Evolutionary conservation across 1,140 invertebrate species (phyloP).

Genomic region (Brevipalpus yothersi): DNA sequence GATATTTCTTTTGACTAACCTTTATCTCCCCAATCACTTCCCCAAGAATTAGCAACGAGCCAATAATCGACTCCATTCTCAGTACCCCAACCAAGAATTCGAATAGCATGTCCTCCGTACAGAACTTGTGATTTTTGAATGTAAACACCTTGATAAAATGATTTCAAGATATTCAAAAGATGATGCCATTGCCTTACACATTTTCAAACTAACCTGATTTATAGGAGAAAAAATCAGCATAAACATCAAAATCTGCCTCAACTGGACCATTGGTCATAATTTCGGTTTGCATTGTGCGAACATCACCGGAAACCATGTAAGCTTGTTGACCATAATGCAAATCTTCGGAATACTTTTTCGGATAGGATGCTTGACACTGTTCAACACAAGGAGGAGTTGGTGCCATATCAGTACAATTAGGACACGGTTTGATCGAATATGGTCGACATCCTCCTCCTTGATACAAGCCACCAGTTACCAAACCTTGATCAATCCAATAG

Average conservation of each 20-base stretch:
- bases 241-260: conserved; percentile 27
- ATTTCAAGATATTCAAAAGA: neutral
- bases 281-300: conserved; percentile 27
- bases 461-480: conserved; percentile 61
- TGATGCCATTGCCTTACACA: too few species aligned
- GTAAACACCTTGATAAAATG: conserved; percentile 32
- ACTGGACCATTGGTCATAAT: conserved; percentile 27
- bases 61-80: conserved; percentile 54
- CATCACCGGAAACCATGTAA: conserved; percentile 25
- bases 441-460: conserved; percentile 44
- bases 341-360: conserved; percentile 37
- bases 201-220: conserved; percentile 27
- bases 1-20: neutral
- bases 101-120: conserved; percentile 68
- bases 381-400: conserved; percentile 37
- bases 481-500: conserved; percentile 47
- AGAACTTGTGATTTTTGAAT: conserved; percentile 42
- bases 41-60: conserved; percentile 80
- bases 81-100: conserved; percentile 63
- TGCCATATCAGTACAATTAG: conserved; percentile 23
- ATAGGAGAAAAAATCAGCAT: conserved; percentile 27
- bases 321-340: conserved; percentile 31
- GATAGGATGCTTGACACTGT: conserved; percentile 24
- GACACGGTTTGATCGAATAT: conserved; percentile 52
- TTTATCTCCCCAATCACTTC: conserved; percentile 48